Evolutionary conservation across 2,113 vertebrate genomes (phyloP), one percentile per base, ranked within the genome.

Genomic region (Odontesthes bonariensis): DNA sequence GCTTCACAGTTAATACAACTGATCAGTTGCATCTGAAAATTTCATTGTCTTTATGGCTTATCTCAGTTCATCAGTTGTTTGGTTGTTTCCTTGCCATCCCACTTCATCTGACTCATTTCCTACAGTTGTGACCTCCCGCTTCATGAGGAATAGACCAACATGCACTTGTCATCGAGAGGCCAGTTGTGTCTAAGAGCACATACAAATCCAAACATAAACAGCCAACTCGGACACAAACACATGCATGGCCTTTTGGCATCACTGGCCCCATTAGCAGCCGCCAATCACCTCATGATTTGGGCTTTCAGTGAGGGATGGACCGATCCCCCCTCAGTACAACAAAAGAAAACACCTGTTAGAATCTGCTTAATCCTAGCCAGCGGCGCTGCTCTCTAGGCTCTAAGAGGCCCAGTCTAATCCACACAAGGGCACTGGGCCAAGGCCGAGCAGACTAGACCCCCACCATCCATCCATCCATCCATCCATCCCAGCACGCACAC

Each of bases 301-400:
- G 85, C 33, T 6, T 75, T 90, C 61, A 67, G 67, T 35, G 60
- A 70, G 69, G 73, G 86, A 87, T 44, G 79, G 75, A 83, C 73
- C 53, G 66, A 35, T 51, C 79, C 55, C 74, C 79, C 86, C 78
- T 69, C 73, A 46, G 67, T 58, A 40, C 46, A 75, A 92, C 88
- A 93, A 91, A 89, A 81, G 88, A 84, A 90, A 89, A 91, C 91
- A 93, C 89, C 90, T 92, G 90, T 89, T 88, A 81, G 83, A 84
- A 83, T 79, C 69, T 75, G 54, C 70, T 69, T 93, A 93, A 92
- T 93, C 91, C 88, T 56, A 20, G 73, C 71, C 83, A 89, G 84
- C 79, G 51, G 86, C 83, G 65, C 73, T 65, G 88, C 70, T 80
- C 80, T 79, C 49, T 23, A 42, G 62, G 69, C 69, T 79, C 69